Base-by-base conservation (phyloP, 2,797 vertebrate species). In the Silurus aristotelis region DNA sequence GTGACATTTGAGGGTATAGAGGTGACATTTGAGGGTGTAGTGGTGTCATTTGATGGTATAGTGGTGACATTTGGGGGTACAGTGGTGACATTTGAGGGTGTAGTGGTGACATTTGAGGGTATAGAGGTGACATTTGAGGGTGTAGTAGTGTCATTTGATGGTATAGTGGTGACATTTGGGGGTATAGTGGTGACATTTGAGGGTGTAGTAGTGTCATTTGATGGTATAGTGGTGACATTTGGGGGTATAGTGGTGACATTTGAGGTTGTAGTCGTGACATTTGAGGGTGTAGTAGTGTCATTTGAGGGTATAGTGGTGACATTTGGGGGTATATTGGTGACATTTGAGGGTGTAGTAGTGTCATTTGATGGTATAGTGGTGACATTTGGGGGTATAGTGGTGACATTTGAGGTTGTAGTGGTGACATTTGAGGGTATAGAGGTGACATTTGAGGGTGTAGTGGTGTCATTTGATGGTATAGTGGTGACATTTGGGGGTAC, bases 281-380 rank as follows among this genome's bases (percentile, higher is more conserved):
- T 72, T 52, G 83, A 52, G 9, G 83, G 17, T 22, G 1, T 3
- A 3, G 31, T 48, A 17, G 90, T 86, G 19, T 48, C 48, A 15
- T 31, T 67, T n/a, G 75, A 25, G 1, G 52, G 1, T 27, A 25
- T 2, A 56, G 80, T 80, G 19, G 15, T 75, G 0, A 7, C 3
- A 0, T 25, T 7, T 64, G 61, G 0, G 5, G 82, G 4, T 17
- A 91, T 84, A 12, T 87, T 89, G 20, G 22, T 27, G 72, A 70
- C 7, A 19, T 83, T 38, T 31, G 79, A 43, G 31, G 31, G 31
- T 31, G 3, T 31, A 31, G 31, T 31, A 9, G 56, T 84, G 1
- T 5, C 10, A 8, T 6, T 43, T 85, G 55, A 22, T 1, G 70
- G 5, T 7, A 19, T 85, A 6, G 43, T 82, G 68, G 5, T 67